phyloP scores from a whole-genome alignment of 2,113 vertebrate species.

The Panthera uncia region DNA sequence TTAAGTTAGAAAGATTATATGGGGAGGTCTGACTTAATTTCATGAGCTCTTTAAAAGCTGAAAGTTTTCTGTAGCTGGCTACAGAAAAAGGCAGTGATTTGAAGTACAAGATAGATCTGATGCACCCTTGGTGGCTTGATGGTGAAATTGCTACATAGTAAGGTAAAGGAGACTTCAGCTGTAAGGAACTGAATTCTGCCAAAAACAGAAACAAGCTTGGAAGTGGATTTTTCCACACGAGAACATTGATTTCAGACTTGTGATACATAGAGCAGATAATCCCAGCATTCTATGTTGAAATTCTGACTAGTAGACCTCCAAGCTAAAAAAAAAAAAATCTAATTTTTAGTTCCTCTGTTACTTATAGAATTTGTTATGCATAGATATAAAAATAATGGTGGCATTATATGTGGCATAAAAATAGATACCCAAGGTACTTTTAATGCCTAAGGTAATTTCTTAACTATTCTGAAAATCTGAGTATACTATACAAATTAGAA shows the following conservation, averaged over 20 bases:
- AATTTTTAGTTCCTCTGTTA: background rate
- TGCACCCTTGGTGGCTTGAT: background rate
- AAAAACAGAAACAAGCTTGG: background rate
- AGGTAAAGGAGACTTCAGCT: background rate
- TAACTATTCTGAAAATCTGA: background rate
- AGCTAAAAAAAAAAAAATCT: background rate
- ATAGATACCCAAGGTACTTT: background rate
- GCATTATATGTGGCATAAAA: background rate
- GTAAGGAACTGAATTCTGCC: background rate
- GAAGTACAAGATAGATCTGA: background rate
- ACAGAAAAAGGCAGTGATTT: background rate
- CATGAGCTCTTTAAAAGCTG: background rate
- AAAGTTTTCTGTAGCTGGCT: background rate
- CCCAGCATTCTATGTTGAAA: background rate
- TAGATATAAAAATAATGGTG: background rate
- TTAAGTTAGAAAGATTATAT: background rate
- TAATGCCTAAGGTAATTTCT: background rate
- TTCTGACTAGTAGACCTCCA: background rate
- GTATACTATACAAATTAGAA: background rate
- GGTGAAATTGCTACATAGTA: background rate
- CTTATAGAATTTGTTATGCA: background rate
- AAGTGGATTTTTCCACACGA: background rate
- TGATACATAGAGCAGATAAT: background rate
- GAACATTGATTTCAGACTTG: background rate
- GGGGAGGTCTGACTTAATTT: background rate